These are phyloP conservation scores for Sturnus vulgaris DNA, from an alignment of 2,113 vertebrate species.

Conservation along the genomic window DNA sequence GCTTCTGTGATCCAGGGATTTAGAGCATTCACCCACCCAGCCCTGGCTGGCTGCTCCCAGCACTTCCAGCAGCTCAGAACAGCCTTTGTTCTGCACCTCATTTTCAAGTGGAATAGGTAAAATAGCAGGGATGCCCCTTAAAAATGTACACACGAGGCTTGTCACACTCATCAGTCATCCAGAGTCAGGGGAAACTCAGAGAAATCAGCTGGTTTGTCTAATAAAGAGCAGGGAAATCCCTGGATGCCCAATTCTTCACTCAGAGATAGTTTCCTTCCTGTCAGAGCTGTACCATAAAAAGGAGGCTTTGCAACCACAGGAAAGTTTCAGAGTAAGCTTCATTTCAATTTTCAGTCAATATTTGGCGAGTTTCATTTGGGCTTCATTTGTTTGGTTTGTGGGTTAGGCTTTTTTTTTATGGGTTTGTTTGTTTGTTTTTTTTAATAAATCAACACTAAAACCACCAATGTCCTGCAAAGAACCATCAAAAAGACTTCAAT, in stretches of 20 bases:
- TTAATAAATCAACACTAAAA: neutral
- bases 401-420: neutral
- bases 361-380: neutral
- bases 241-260: neutral
- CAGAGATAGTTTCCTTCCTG: neutral
- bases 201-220: neutral
- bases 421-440: neutral
- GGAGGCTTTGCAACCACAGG: neutral
- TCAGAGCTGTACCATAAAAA: neutral
- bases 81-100: accelerated
- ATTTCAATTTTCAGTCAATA: neutral
- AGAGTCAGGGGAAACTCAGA: neutral
- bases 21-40: neutral
- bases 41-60: neutral
- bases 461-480: neutral
- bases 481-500: neutral
- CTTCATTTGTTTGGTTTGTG: neutral
- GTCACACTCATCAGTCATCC: too few species aligned
- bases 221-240: neutral
- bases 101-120: accelerated
- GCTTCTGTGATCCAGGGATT: conserved; percentile 14
- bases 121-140: neutral
- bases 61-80: neutral
- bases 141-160: neutral
- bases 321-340: neutral